These are phyloP conservation scores for Apodemia zela DNA, from an alignment of 2,888 invertebrate species.

Conservation along the genomic window DNA sequence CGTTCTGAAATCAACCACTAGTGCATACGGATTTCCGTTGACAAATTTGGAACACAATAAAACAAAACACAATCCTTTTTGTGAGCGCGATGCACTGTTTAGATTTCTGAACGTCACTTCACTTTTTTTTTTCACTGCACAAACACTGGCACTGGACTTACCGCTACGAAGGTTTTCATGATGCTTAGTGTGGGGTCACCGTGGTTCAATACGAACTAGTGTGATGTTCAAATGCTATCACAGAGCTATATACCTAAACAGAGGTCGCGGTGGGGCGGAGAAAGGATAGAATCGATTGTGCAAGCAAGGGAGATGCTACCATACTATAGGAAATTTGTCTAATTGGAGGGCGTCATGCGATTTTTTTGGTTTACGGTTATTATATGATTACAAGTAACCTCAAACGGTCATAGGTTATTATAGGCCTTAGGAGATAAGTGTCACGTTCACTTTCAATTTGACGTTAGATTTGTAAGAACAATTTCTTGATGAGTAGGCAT, in stretches of 20 bases:
- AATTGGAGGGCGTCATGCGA: constrained; percentile 66
- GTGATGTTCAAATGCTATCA: constrained; percentile 57
- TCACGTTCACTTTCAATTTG: constrained; percentile 20
- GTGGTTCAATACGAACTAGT: constrained; percentile 67
- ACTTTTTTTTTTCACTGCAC: constrained; percentile 52
- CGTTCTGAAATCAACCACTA: constrained; percentile 35
- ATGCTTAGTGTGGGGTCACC: constrained; percentile 73
- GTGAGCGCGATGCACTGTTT: constrained; percentile 34
- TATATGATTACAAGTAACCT: constrained; percentile 34
- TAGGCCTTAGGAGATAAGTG: constrained; percentile 1
- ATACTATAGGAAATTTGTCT: constrained; percentile 62
- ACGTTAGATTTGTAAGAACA: not conserved
- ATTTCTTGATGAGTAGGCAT: not conserved
- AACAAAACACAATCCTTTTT: constrained; percentile 20
- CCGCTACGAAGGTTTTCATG: constrained; percentile 80
- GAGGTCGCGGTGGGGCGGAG: constrained; percentile 70
- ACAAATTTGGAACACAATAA: constrained; percentile 29
- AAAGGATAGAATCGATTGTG: constrained; percentile 73
- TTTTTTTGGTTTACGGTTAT: constrained; percentile 40
- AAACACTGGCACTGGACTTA: constrained; percentile 65
- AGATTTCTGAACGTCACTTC: constrained; percentile 69
- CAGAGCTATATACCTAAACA: constrained; percentile 64
- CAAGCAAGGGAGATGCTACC: constrained; percentile 72
- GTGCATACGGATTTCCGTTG: constrained; percentile 25
- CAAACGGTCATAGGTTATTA: constrained; percentile 32